Evolutionary conservation across 2,888 invertebrate species (phyloP).

Genomic region (Drosophila picticornis): DNA sequence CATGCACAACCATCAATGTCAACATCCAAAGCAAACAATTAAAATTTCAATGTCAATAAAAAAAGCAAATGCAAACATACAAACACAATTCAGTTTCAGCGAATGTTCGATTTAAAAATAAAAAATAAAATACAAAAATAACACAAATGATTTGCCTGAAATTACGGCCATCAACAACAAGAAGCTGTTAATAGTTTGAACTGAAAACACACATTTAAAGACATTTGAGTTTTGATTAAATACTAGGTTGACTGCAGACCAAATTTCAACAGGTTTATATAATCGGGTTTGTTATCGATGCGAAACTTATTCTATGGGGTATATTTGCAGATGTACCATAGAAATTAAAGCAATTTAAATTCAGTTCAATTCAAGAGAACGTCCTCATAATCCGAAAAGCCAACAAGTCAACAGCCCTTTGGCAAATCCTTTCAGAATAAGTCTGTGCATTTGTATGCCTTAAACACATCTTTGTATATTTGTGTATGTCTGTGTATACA

Average conservation of each 20-base stretch:
- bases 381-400: conserved; percentile 7
- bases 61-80: conserved; percentile 31
- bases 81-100: conserved; percentile 20
- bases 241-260: not conserved
- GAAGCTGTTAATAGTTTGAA: not conserved
- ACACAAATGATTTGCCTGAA: conserved; percentile 49
- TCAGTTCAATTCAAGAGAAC: not conserved
- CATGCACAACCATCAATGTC: conserved; percentile 44
- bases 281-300: not conserved
- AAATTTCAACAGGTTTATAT: not conserved
- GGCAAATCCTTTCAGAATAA: conserved; percentile 31
- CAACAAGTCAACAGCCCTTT: conserved; percentile 21
- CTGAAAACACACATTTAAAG: not conserved
- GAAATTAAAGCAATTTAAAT: not conserved
- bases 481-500: conserved; percentile 32
- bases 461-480: not conserved
- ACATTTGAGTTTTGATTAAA: not conserved
- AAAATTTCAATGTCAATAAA: conserved; percentile 54
- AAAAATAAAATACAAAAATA: conserved; percentile 27
- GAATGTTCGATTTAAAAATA: conserved; percentile 34
- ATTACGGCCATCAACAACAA: conserved; percentile 29
- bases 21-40: conserved; percentile 63
- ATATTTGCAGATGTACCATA: not conserved
- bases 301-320: not conserved
- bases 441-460: conserved; percentile 28